Evolutionary conservation across 1,140 invertebrate species (phyloP).

Genomic region (Antheraea mylitta): DNA sequence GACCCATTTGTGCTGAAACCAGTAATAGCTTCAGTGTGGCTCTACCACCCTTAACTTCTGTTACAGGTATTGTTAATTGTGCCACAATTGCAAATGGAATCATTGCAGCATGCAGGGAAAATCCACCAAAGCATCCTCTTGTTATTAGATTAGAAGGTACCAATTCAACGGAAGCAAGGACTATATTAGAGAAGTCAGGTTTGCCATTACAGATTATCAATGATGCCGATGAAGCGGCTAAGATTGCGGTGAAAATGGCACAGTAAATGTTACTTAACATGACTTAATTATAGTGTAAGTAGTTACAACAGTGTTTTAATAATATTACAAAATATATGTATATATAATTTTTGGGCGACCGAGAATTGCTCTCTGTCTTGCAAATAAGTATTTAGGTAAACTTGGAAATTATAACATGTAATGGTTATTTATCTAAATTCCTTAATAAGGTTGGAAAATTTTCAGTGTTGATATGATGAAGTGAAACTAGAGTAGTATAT

Average conservation of each 20-base stretch:
- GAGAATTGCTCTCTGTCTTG: no score
- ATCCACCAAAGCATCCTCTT: conserved; percentile 91
- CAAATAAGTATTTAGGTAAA: no score
- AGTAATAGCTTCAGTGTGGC: no score
- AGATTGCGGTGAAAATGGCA: conserved; percentile 86
- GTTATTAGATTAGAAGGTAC: conserved; percentile 96
- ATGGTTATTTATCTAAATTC: no score
- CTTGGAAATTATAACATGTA: no score
- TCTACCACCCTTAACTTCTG: conserved; percentile 13
- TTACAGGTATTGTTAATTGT: conserved; percentile 95
- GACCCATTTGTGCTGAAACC: no score
- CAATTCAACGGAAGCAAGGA: conserved; percentile 81
- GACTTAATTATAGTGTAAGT: conserved; percentile 3
- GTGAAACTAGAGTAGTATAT: no score
- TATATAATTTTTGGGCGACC: no score
- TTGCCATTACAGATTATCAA: conserved; percentile 89
- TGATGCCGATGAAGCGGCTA: conserved; percentile 95
- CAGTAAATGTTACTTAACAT: conserved; percentile 23
- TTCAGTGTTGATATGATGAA: no score
- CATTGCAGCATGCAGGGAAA: conserved; percentile 90
- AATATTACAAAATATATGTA: no score
- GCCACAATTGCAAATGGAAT: conserved; percentile 97
- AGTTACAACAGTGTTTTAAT: background rate
- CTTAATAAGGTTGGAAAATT: no score
- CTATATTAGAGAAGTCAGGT: conserved; percentile 89